Evolutionary conservation across 2,888 invertebrate genomes (phyloP), one percentile per base, ranked within the genome.

Genomic region (Willowsia nigromaculata): DNA sequence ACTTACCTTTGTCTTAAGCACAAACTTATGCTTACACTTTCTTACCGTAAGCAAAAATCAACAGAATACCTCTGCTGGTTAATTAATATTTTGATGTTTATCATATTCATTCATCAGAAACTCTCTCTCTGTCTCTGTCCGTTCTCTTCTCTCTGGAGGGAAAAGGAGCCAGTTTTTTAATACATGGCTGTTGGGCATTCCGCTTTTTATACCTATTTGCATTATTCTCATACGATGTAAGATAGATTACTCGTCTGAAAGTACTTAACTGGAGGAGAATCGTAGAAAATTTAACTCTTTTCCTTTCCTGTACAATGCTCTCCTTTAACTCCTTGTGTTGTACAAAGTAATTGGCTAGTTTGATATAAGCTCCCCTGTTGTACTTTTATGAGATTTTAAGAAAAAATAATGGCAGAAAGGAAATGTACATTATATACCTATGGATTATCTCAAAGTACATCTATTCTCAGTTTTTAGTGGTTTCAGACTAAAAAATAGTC

Each of bases 41-140:
- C n/a, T n/a, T n/a, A n/a, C n/a, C n/a, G n/a, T n/a, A n/a, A n/a
- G n/a, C n/a, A n/a, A n/a, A n/a, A n/a, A n/a, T n/a, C n/a, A n/a
- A n/a, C n/a, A n/a, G n/a, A n/a, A n/a, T n/a, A n/a, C n/a, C n/a
- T n/a, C n/a, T n/a, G n/a, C 62, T 40, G 74, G 68, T 80, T 89
- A 89, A 85, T 89, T 85, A 85, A 85, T 84, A 85, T 59, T 84
- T 89, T 74, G 65, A 89, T 89, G 33, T 74, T 85, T 89, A 89
- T 89, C 89, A 18, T 22, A 68, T 89, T 74, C 89, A 85, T 85
- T 89, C 89, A 89, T 89, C 89, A 81, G 74, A 80, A 89, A 85
- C 53, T 68, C 62, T 88, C 37, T 53, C 78, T 25, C 40, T 22
- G 40, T 71, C 33, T 40, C n/a, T n/a, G 18, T 68, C 33, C 18